phyloP scores from a whole-genome alignment of 1,140 invertebrate genomes.

The Solenopsis invicta region DNA sequence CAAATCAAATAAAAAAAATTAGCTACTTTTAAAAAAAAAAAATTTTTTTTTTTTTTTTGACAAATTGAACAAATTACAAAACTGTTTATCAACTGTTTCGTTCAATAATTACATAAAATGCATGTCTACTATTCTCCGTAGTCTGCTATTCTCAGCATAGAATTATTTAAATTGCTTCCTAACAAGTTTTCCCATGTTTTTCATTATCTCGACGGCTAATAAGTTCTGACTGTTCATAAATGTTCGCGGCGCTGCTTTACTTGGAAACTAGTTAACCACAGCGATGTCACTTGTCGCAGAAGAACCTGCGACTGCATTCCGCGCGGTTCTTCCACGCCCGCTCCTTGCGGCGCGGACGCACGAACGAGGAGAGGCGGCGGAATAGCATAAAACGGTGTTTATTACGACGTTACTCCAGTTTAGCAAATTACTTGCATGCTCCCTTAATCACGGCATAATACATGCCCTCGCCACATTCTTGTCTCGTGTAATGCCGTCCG shows the following conservation, averaged over 20 bases:
- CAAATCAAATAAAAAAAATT: background rate
- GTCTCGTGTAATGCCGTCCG: conserved; percentile 67
- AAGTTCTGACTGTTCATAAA: conserved; percentile 35
- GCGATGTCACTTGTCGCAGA: conserved; percentile 67
- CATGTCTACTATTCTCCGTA: too few relatives aligned
- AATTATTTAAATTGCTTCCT: background rate
- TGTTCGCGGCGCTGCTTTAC: conserved; percentile 1
- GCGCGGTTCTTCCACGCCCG: conserved; percentile 55
- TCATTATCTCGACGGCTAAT: conserved; percentile 10
- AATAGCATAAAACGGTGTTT: conserved; percentile 70
- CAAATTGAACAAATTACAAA: background rate
- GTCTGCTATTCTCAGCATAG: background rate
- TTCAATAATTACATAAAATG: background rate
- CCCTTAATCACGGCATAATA: conserved; percentile 74
- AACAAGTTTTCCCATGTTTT: conserved; percentile 14
- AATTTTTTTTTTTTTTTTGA: background rate
- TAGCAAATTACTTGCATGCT: conserved; percentile 77
- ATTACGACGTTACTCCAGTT: conserved; percentile 76
- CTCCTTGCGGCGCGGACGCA: conserved; percentile 43
- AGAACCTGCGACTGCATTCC: conserved; percentile 65
- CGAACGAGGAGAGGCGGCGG: conserved; percentile 23
- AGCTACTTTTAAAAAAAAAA: too few relatives aligned
- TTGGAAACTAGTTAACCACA: conserved; percentile 59
- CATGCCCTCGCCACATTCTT: conserved; percentile 72
- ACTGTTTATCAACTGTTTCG: background rate